phyloP scores from a whole-genome alignment of 2,888 invertebrate species.

The Esperia sulphurella region DNA sequence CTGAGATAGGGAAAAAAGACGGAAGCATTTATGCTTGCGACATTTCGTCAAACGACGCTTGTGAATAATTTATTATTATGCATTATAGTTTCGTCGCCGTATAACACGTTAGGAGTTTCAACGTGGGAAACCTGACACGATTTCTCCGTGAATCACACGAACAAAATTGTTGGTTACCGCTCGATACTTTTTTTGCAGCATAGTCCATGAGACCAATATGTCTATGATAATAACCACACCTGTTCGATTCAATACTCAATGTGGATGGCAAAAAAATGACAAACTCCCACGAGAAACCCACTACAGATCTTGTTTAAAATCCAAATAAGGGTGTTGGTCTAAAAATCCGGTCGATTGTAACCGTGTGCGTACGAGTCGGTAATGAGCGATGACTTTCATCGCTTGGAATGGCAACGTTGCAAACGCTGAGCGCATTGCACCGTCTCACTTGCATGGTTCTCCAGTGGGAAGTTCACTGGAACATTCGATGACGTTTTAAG shows the following conservation, averaged over 20 bases:
- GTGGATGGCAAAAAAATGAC: constrained; percentile 31
- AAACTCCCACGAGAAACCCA: constrained; percentile 51
- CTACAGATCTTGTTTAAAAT: constrained; percentile 33
- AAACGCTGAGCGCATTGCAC: constrained; percentile 45
- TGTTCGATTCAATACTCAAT: constrained; percentile 21
- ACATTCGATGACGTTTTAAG: constrained; percentile 4
- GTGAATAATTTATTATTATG: constrained; percentile 35
- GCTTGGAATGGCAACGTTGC: constrained; percentile 65
- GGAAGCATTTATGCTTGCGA: constrained; percentile 3
- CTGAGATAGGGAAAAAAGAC: constrained; percentile 3
- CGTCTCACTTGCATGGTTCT: constrained; percentile 44
- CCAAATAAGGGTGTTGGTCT: constrained; percentile 51
- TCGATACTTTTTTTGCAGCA: background rate
- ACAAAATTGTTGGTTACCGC: constrained; percentile 14
- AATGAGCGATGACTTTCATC: constrained; percentile 68
- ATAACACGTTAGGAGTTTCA: constrained; percentile 20
- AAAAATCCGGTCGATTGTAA: constrained; percentile 38
- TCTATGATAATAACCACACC: constrained; percentile 26
- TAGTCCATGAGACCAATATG: background rate
- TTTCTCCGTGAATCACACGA: constrained; percentile 42
- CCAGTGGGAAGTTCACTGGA: background rate
- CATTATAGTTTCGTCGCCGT: background rate
- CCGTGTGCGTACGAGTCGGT: constrained; percentile 31
- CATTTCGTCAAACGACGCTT: constrained; percentile 20
- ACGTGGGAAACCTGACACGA: constrained; percentile 51